These are phyloP conservation scores for Equus przewalskii DNA, from an alignment of 2,113 vertebrate species.

Conservation along the genomic window DNA sequence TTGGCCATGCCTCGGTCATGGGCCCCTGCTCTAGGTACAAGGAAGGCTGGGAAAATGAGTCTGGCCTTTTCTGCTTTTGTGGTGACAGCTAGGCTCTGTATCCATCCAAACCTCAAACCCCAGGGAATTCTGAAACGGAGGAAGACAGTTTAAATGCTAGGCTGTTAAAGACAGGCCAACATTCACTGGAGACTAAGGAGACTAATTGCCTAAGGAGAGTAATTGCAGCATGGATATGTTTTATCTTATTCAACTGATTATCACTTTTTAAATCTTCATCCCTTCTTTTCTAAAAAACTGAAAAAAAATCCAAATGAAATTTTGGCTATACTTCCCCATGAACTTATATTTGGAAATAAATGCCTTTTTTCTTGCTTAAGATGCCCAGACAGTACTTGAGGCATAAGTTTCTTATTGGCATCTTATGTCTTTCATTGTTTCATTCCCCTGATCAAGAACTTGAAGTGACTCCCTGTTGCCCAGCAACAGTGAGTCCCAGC, in stretches of 20 bases:
- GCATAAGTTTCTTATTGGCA: not conserved
- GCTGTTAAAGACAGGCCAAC: not conserved
- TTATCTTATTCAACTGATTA: not conserved
- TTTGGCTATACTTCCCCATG: not conserved
- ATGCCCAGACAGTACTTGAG: not conserved
- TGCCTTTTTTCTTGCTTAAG: not conserved
- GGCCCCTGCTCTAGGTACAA: not conserved
- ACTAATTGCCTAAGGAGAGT: not conserved
- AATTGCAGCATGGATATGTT: not conserved
- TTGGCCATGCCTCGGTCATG: fast-evolving
- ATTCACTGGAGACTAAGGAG: not conserved
- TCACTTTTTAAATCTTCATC: not conserved
- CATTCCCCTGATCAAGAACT: not conserved
- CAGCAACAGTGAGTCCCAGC: not conserved
- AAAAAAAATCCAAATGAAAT: not conserved
- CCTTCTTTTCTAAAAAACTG: not conserved
- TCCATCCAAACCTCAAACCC: not conserved
- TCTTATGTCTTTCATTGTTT: not conserved
- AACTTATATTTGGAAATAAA: not conserved
- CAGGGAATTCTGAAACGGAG: not conserved
- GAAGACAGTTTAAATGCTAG: not conserved
- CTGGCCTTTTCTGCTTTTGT: not conserved
- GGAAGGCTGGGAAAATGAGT: not conserved
- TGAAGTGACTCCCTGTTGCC: not conserved
- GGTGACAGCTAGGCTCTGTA: not conserved